phyloP scores from a whole-genome alignment of 2,797 vertebrate genomes.

The Rhinichthys osculus region DNA sequence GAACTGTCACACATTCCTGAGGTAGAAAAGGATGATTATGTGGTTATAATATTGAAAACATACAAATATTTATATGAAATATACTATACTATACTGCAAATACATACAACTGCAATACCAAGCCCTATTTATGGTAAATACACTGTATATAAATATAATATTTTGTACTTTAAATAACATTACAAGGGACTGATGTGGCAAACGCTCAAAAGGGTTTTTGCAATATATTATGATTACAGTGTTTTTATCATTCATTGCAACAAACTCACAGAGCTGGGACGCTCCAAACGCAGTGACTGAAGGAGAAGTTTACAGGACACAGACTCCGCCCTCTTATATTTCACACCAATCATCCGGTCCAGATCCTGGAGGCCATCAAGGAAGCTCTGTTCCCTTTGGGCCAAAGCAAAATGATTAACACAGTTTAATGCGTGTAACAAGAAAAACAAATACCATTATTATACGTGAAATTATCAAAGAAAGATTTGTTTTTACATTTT shows the following conservation, averaged over 20 bases:
- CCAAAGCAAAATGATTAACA: slow-evolving; percentile 42
- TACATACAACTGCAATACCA: not conserved
- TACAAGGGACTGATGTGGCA: not conserved
- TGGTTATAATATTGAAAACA: not conserved
- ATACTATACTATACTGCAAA: not conserved
- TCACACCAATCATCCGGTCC: slow-evolving; percentile 79
- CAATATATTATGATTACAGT: not conserved
- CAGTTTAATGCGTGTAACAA: not conserved
- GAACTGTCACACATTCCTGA: slow-evolving; percentile 69
- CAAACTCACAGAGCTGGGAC: slow-evolving; percentile 68
- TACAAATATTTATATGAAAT: not conserved
- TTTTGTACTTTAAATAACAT: not conserved
- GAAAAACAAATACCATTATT: not conserved
- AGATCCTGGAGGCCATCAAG: slow-evolving; percentile 79
- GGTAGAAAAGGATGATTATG: slow-evolving; percentile 15
- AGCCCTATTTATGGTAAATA: not conserved
- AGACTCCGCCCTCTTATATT: slow-evolving; percentile 71
- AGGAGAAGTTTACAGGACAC: slow-evolving; percentile 74
- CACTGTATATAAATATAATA: not conserved
- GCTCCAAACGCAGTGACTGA: slow-evolving; percentile 71
- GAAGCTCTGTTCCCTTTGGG: slow-evolving; percentile 65
- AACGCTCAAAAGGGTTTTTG: not conserved
- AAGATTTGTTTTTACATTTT: slow-evolving; percentile 3
- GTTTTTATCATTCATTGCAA: not conserved
- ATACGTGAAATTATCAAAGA: not conserved